Base-by-base conservation (phyloP, 2,113 vertebrate species). In the Coryphaenoides rupestris region DNA sequence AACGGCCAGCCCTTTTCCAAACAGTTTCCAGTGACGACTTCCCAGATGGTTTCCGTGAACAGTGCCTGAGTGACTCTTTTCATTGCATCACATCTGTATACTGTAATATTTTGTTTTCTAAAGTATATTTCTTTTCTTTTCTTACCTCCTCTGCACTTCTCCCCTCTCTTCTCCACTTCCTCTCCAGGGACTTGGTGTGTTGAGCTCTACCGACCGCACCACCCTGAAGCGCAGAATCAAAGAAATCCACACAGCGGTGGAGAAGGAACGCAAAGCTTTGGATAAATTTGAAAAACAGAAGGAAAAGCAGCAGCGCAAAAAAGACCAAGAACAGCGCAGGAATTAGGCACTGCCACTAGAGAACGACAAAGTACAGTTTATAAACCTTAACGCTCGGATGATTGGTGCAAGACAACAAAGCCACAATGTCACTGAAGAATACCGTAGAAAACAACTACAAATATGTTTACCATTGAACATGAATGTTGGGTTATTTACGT, bases 231-330 rank as follows among this genome's bases (percentile, higher is more conserved):
- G 92, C 19, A 91, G 92, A 65, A 81, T 96, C 59, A 94, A 93
- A 86, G 95, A 94, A 59, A 84, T 96, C 72, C 92, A 90, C 0
- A 61, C 70, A 0, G 92, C 92, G 0, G 91, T 82, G 0, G 91
- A 94, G 85, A 94, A 91, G 75, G 92, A 95, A 65, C 89, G 87
- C 46, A 95, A 95, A 69, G 92, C 92, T 28, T 86, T 91, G 86
- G 92, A 92, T 75, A 95, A 96, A 68, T 84, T 91, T 0, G 94
- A 92, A 21, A 91, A 88, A 69, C 93, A 94, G 81, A 89, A 89
- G 1, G 93, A 93, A 57, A 96, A 93, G 65, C 93, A 93, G 65
- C 93, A 93, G 46, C 85, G 91, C 46, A 89, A 88, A 62, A 86
- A 84, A 50, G 90, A 93, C 63, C 90, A 83, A 58, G 91, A 93